Conservation (phyloP, 2,888 invertebrate genomes). For the Rhagonycha lutea region DNA sequence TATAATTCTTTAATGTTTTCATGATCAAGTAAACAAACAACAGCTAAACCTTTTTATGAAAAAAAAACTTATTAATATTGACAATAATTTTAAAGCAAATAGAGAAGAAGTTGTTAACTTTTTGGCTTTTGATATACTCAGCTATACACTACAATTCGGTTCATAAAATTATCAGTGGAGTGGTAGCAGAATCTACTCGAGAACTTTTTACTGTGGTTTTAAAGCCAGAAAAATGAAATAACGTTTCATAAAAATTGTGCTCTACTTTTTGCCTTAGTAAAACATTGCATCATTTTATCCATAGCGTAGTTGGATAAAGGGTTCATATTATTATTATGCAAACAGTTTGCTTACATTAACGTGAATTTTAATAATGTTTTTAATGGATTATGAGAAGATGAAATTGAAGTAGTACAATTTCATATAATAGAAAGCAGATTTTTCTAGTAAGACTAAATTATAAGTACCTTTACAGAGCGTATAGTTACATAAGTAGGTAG, state of each 20-base stretch:
- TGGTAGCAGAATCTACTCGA: not conserved
- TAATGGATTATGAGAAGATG: not conserved
- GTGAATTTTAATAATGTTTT: not conserved
- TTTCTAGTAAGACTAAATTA: not conserved
- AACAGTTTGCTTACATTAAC: not conserved
- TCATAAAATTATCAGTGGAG: not conserved
- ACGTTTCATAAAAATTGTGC: not conserved
- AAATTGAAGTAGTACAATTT: not conserved
- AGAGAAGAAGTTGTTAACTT: not conserved
- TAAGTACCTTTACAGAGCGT: not conserved
- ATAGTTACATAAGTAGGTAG: not conserved
- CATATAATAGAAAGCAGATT: not conserved
- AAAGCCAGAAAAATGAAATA: not conserved
- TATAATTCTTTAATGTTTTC: too few species aligned
- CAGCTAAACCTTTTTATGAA: too few species aligned
- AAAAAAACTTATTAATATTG: too few species aligned
- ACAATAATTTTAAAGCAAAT: not conserved
- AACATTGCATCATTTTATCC: not conserved
- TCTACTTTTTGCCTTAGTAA: not conserved
- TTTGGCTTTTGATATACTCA: not conserved
- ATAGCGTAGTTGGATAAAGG: not conserved
- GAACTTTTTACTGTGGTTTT: not conserved
- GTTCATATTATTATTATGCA: not conserved
- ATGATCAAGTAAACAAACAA: too few species aligned
- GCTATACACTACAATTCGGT: not conserved